Percentiles rank a stretch among this genome's conserved stretches.
Evolutionary conservation across 1,140 invertebrate species (phyloP).

Genomic region (Cepaea nemoralis): DNA sequence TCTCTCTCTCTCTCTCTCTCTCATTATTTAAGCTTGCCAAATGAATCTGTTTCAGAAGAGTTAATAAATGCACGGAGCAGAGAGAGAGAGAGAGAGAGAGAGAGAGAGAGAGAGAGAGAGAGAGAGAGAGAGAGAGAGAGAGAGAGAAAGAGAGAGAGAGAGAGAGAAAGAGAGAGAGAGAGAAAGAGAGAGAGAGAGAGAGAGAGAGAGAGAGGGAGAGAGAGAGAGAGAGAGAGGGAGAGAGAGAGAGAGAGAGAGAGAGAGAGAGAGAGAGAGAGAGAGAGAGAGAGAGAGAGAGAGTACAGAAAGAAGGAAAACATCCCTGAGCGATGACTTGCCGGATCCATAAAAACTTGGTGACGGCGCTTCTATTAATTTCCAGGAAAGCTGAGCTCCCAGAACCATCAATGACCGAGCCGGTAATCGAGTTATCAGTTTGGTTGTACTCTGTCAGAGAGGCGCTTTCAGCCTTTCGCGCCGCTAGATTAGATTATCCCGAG

Average conservation of each 20-base stretch:
- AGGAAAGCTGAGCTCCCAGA: background rate
- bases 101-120: slow-evolving; percentile 9
- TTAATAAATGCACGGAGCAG: too few species aligned
- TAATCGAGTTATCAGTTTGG: slow-evolving; percentile 12
- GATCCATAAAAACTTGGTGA: background rate
- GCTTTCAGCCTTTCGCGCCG: background rate
- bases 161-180: background rate
- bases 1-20: too few species aligned
- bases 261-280: background rate
- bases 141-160: background rate
- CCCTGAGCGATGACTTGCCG: background rate
- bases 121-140: slow-evolving; percentile 4
- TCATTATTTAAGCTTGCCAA: too few species aligned
- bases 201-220: background rate
- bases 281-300: background rate
- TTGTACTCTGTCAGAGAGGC: slow-evolving; percentile 2
- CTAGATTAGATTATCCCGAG: slow-evolving; percentile 12
- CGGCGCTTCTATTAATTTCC: slow-evolving; percentile 4
- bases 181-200: background rate
- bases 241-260: background rate
- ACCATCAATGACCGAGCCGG: background rate
- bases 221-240: background rate
- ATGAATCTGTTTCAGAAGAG: too few species aligned
- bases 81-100: slow-evolving; percentile 19
- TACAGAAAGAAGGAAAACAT: background rate